These are phyloP conservation scores for Pelusios castaneus DNA, from an alignment of 2,113 vertebrate genomes.

Conservation along the genomic window DNA sequence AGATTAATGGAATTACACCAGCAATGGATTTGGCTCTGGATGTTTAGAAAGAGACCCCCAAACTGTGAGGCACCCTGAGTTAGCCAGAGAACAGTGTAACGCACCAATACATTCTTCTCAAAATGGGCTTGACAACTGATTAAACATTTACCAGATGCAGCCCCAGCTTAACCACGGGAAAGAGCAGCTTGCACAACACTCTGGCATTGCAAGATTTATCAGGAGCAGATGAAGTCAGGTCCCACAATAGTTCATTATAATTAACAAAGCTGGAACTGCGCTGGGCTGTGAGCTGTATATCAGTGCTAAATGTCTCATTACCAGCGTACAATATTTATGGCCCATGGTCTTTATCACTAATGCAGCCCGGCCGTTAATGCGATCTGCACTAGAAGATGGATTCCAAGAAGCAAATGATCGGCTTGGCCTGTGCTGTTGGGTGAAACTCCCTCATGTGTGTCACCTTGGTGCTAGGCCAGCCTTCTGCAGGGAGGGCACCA, in stretches of 20 bases:
- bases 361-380: not conserved
- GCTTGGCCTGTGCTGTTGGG: slow-evolving; percentile 21
- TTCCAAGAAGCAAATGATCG: slow-evolving; percentile 55
- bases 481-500: not conserved
- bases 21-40: rapidly evolving
- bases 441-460: slow-evolving; percentile 22
- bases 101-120: not conserved
- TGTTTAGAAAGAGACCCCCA: not conserved
- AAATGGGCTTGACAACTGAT: not conserved
- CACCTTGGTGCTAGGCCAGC: not conserved
- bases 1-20: not conserved
- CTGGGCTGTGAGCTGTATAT: slow-evolving; percentile 66
- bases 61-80: not conserved
- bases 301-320: slow-evolving; percentile 74
- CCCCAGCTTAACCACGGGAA: slow-evolving; percentile 48
- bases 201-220: slow-evolving; percentile 38
- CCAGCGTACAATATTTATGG: slow-evolving; percentile 68
- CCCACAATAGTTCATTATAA: slow-evolving; percentile 63
- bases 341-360: slow-evolving; percentile 61
- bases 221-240: slow-evolving; percentile 54
- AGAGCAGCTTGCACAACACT: slow-evolving; percentile 32
- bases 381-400: slow-evolving; percentile 54
- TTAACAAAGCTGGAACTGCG: slow-evolving; percentile 68
- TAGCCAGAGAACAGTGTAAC: not conserved
- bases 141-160: slow-evolving; percentile 12